Base-by-base conservation (phyloP, 2,797 vertebrate species). In the Notolabrus celidotus region DNA sequence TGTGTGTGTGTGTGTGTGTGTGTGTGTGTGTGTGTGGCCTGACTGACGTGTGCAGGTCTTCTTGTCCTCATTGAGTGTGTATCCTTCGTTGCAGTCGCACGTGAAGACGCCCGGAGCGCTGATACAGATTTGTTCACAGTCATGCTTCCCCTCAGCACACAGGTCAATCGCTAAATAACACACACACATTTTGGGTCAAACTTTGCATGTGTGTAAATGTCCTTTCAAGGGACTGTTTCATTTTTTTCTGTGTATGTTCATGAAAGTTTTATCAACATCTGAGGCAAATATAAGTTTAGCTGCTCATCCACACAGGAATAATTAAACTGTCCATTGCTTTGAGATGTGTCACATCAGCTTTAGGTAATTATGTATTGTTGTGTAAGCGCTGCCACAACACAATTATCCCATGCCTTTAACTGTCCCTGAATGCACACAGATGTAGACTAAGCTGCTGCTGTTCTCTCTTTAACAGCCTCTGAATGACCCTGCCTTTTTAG, bases 51-150 rank as follows among this genome's bases (percentile, higher is more conserved):
- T 69, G 59, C 91, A 91, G 49, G 78, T 91, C 84, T 83, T 87
- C 68, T 86, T 66, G 80, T 91, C 95, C 22, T 93, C 81, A 60
- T 94, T 95, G 63, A 97, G 95, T 34, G 78, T 75, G 91, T 93
- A 96, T 31, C 96, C 96, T 0, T 77, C 1, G 1, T 67, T 86
- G 86, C 96, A 96, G 79, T 61, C 90, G 67, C 96, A 97, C 27
- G 69, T 90, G 89, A 94, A 96, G 0, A 93, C 89, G 22, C 94
- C 95, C 0, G 74, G 93, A 5, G 90, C 34, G 16, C 90, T 95
- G 82, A 96, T 2, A 0, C 96, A 97, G 50, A 94, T 86, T 39
- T 98, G 96, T 59, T 96, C 93, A 31, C 97, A 98, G 86, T 94
- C 94, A 0, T 96, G 96, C 29, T 94, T 95, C 69, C 95, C 94